phyloP scores from a whole-genome alignment of 1,140 invertebrate genomes.

The Platorchestia sp. region DNA sequence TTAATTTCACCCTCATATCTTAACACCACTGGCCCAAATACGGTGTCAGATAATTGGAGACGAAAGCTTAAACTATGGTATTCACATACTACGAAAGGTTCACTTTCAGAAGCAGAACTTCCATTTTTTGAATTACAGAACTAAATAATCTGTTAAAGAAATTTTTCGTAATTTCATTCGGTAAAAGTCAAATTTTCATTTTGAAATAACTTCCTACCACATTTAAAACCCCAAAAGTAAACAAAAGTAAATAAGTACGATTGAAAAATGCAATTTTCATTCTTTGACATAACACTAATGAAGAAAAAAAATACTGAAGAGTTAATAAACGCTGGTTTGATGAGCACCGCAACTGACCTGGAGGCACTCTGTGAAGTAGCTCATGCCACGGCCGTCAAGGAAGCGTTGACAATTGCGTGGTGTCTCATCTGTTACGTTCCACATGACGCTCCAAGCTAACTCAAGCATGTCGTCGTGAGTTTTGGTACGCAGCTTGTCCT shows the following conservation, averaged over 20 bases:
- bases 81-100: too few species aligned
- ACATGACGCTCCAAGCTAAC: slow-evolving; percentile 97
- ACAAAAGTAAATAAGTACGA: too few species aligned
- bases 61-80: too few species aligned
- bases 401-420: slow-evolving; percentile 92
- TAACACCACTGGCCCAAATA: too few species aligned
- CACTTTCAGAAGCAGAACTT: too few species aligned
- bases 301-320: background rate
- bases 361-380: slow-evolving; percentile 87
- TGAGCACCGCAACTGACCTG: slow-evolving; percentile 52
- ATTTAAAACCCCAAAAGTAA: too few species aligned
- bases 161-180: too few species aligned
- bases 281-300: background rate
- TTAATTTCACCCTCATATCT: too few species aligned
- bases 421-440: slow-evolving; percentile 98
- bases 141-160: too few species aligned
- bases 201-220: background rate
- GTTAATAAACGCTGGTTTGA: background rate
- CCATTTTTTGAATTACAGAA: too few species aligned
- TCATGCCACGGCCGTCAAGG: slow-evolving; percentile 87
- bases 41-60: too few species aligned
- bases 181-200: background rate
- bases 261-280: too few species aligned
- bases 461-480: slow-evolving; percentile 94
- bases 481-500: slow-evolving; percentile 79